A percentile compares a stretch with the other conserved stretches of the same genome.
Evolutionary conservation across 2,113 vertebrate genomes (phyloP).

Genomic region (Pedetes capensis): DNA sequence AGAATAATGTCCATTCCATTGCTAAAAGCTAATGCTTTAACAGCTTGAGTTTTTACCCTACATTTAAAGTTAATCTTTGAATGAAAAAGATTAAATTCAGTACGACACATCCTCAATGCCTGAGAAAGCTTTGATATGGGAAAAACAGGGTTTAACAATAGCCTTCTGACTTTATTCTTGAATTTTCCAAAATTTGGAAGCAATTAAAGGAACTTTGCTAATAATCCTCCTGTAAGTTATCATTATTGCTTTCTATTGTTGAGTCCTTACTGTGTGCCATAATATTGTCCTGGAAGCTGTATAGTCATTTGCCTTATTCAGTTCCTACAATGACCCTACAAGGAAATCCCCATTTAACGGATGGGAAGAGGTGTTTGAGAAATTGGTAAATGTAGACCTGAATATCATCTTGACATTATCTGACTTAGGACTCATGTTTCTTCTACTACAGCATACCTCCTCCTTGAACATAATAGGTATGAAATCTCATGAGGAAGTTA

Average conservation of each 20-base stretch:
- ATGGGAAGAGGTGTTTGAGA: neutral
- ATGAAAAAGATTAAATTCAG: constrained; percentile 42
- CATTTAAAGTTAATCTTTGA: constrained; percentile 62
- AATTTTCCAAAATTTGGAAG: neutral
- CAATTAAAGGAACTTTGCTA: neutral
- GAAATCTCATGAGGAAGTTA: neutral
- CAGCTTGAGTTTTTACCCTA: constrained; percentile 44
- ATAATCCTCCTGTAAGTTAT: no score
- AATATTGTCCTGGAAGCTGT: neutral
- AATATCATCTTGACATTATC: neutral
- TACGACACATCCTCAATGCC: neutral
- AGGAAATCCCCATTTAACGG: neutral
- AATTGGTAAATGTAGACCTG: neutral
- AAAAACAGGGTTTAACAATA: neutral
- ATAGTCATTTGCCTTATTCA: neutral
- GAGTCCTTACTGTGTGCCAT: neutral
- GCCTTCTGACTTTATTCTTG: neutral
- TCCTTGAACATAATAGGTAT: neutral
- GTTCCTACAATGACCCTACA: neutral
- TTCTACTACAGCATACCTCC: neutral
- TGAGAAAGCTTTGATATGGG: constrained; percentile 10
- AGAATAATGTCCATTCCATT: constrained; percentile 46
- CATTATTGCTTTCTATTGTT: neutral
- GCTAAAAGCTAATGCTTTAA: constrained; percentile 53
- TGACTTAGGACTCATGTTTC: neutral